Conservation (phyloP, 2,797 vertebrate species). For the Podarcis lilfordi region DNA sequence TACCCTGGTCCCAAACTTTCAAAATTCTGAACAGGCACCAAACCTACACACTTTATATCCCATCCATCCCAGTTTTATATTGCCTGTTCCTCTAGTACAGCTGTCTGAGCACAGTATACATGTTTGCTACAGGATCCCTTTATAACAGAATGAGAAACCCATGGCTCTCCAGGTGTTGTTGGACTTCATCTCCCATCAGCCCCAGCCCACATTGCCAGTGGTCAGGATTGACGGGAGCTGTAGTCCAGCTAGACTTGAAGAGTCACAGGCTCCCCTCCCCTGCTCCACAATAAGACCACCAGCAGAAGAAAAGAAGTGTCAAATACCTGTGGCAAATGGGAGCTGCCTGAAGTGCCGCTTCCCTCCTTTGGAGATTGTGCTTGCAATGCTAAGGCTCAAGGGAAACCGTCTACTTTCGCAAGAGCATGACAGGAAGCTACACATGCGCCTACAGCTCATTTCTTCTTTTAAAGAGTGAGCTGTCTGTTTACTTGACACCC, state of each 20-base stretch:
- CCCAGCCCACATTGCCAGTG: too few relatives aligned
- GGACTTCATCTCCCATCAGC: too few relatives aligned
- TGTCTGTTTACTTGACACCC: not conserved
- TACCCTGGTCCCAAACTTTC: too few relatives aligned
- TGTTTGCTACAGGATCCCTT: not conserved
- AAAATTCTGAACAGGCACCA: not conserved
- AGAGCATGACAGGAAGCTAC: conserved; percentile 50
- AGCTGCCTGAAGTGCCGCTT: not conserved
- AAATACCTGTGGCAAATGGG: conserved; percentile 11
- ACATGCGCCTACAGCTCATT: not conserved
- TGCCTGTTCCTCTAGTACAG: not conserved
- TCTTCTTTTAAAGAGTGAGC: conserved; percentile 31
- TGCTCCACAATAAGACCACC: not conserved
- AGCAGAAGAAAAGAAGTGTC: not conserved
- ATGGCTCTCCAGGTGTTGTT: too few relatives aligned
- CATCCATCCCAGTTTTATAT: too few relatives aligned
- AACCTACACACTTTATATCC: not conserved
- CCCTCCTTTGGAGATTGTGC: not conserved
- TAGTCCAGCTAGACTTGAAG: too few relatives aligned
- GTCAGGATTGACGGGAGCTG: too few relatives aligned
- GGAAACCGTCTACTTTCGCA: not conserved
- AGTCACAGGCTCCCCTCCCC: too few relatives aligned
- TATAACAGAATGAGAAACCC: too few relatives aligned
- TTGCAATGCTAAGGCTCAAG: not conserved
- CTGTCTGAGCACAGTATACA: not conserved